These are phyloP conservation scores for Eolophus roseicapilla DNA, from an alignment of 2,113 vertebrate genomes.

Conservation along the genomic window DNA sequence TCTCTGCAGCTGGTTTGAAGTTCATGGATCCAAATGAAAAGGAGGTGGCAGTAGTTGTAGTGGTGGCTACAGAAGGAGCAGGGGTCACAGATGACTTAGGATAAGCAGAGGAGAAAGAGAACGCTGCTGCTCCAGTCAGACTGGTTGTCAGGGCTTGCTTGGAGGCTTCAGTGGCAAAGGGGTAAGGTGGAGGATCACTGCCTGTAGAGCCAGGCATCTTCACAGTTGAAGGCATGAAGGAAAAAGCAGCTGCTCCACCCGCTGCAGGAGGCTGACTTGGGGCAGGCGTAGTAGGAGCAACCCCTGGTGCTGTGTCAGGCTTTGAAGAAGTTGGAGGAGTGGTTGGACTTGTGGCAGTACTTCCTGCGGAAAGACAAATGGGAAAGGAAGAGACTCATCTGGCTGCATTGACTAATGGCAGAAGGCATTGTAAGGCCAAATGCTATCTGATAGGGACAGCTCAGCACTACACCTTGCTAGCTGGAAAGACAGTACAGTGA, in stretches of 20 bases:
- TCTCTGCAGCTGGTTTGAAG: slow-evolving; percentile 72
- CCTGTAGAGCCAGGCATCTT: slow-evolving; percentile 28
- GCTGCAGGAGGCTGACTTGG: slow-evolving; percentile 37
- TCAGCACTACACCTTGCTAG: neutral
- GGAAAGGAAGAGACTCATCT: neutral
- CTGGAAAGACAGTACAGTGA: neutral
- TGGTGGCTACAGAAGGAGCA: neutral
- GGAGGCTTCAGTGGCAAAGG: slow-evolving; percentile 31
- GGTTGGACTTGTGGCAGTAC: slow-evolving; percentile 52
- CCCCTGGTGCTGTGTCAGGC: neutral
- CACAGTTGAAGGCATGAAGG: slow-evolving; percentile 47
- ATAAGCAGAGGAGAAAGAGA: slow-evolving; percentile 71
- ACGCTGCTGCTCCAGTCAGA: slow-evolving; percentile 35
- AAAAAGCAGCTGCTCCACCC: slow-evolving; percentile 9
- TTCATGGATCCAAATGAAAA: slow-evolving; percentile 70
- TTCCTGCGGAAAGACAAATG: slow-evolving; percentile 48
- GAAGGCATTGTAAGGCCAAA: neutral
- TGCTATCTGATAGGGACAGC: neutral
- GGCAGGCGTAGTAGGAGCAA: neutral
- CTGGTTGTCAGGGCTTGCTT: slow-evolving; percentile 15
- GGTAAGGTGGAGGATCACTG: neutral
- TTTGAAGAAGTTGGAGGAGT: slow-evolving; percentile 55
- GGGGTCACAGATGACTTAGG: slow-evolving; percentile 44
- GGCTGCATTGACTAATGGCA: neutral
- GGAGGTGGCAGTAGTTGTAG: neutral